Percentiles rank a stretch among this genome's conserved stretches.
Conservation (phyloP, 2,888 invertebrate genomes). For the Crioceris asparagi region DNA sequence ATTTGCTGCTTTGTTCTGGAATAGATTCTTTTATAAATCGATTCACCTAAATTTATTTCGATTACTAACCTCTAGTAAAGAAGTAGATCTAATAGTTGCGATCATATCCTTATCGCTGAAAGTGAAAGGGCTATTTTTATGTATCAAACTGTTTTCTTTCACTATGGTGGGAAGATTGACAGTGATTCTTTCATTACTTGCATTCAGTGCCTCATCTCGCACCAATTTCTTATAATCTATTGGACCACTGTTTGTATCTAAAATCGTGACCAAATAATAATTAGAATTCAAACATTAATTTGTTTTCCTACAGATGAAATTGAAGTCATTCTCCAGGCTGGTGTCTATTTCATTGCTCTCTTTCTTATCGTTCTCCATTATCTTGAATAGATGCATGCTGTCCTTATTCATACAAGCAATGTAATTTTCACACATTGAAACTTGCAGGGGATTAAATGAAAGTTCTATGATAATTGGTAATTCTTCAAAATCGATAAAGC, state of each 20-base stretch:
- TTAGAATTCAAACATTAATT: background rate
- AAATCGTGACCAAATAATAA: constrained; percentile 9
- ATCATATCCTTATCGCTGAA: constrained; percentile 38
- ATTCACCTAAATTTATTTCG: no score
- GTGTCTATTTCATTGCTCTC: constrained; percentile 16
- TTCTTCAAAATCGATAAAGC: constrained; percentile 60
- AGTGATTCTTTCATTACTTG: constrained; percentile 30
- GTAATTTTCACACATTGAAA: constrained; percentile 57
- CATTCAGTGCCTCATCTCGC: constrained; percentile 26
- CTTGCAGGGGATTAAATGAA: constrained; percentile 47
- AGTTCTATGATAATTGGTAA: constrained; percentile 53
- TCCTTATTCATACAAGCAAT: constrained; percentile 51
- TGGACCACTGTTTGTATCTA: constrained; percentile 22
- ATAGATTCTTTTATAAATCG: no score
- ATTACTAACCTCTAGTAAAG: constrained; percentile 21
- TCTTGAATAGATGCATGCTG: constrained; percentile 52
- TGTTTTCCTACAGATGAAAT: constrained; percentile 29
- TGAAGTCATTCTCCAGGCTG: constrained; percentile 22
- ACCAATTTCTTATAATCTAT: constrained; percentile 33
- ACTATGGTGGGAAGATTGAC: constrained; percentile 36
- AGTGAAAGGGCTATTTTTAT: constrained; percentile 38
- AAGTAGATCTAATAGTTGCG: constrained; percentile 35
- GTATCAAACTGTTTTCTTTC: constrained; percentile 35
- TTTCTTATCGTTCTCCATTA: constrained; percentile 25
- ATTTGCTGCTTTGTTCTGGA: constrained; percentile 25